Evolutionary conservation across 1,140 invertebrate species (phyloP), one percentile per base, ranked within the genome.

Genomic region (Himalopsyche phryganea): DNA sequence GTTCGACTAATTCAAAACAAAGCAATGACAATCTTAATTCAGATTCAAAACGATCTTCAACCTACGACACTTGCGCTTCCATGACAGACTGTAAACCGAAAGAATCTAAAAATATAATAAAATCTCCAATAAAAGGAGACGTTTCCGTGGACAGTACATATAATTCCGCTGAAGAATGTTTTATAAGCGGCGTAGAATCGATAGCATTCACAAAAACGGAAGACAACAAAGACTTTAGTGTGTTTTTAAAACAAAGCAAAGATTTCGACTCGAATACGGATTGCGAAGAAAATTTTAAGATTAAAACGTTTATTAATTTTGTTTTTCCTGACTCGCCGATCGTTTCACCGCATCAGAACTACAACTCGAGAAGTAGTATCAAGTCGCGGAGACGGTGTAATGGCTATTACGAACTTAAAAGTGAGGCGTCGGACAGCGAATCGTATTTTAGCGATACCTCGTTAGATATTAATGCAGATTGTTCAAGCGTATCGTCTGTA

Each of bases 341-440:
- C 0, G 70, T 71, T 18, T 75, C 73, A 2, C 74, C 67, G 4
- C 75, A 77, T 46, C 69, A 54, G 32, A 77, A 77, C 44, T 77
- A 77, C 58, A 69, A 72, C 7, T 66, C 68, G 0, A 75, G 70
- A 51, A 72, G 60, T 5, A 69, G 60, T 66, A 67, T 76, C 36
- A 72, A 35, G 14, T 44, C n/a, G 14, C 17, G 23, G 18, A 50
- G 13, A 50, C 15, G 23, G 4, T 28, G 9, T 9, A 28, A 28
- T 9, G 9, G 9, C 23, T 28, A 28, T 28, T 9, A 28, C 9
- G 23, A 28, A 9, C 9, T 28, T 3, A 28, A 28, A 9, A 28
- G 9, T 28, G 23, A 28, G 9, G 9, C 23, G 3, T 28, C 23
- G 9, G 23, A 28, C 23, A 9, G 9, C 23, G 9, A 9, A 5